Evolutionary conservation across 2,113 vertebrate genomes (phyloP).

Genomic region (Capricornis sumatraensis): DNA sequence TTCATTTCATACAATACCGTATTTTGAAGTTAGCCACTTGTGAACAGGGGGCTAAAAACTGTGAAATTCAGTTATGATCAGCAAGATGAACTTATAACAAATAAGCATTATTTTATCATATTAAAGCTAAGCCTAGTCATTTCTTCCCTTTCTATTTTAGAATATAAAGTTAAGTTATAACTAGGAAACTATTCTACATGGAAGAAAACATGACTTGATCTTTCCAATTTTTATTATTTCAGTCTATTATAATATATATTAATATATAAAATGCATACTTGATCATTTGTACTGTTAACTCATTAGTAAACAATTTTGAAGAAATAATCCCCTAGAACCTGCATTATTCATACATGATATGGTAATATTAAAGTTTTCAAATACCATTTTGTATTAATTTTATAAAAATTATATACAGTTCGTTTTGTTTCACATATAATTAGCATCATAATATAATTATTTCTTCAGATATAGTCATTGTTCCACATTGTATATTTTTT

Average conservation of each 20-base stretch:
- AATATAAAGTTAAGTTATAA: background rate
- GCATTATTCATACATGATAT: background rate
- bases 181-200: background rate
- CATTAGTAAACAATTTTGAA: constrained; percentile 24
- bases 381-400: background rate
- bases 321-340: background rate
- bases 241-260: background rate
- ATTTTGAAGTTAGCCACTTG: background rate
- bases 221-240: constrained; percentile 2
- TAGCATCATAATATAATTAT: background rate
- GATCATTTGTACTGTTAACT: background rate
- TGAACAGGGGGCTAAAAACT: background rate
- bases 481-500: background rate
- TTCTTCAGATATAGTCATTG: background rate
- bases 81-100: constrained; percentile 22
- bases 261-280: background rate
- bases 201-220: background rate
- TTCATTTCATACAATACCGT: background rate
- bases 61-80: background rate
- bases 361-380: background rate
- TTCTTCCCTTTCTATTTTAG: background rate
- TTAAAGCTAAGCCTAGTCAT: background rate
- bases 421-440: background rate
- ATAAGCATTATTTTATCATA: background rate
- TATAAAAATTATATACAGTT: background rate